Evolutionary conservation across 2,113 vertebrate genomes (phyloP).

Genomic region (Tichodroma muraria): DNA sequence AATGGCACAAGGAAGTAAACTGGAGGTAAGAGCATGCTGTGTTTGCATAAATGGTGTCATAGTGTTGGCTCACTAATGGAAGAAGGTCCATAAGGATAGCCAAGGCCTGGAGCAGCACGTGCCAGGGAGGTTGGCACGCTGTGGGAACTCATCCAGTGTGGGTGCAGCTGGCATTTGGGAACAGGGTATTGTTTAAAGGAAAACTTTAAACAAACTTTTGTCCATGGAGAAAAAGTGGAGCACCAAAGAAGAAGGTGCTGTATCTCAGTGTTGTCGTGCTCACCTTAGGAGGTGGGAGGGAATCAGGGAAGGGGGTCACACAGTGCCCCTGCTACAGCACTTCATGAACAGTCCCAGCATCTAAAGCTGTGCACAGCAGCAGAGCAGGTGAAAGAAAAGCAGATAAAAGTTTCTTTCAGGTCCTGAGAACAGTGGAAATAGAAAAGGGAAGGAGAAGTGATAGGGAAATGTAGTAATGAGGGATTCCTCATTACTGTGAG

Average conservation of each 20-base stretch:
- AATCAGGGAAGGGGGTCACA: neutral
- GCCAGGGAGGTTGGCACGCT: neutral
- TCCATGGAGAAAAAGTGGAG: neutral
- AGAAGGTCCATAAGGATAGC: neutral
- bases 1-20: neutral
- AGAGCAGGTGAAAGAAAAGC: neutral
- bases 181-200: neutral
- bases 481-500: too few relatives aligned
- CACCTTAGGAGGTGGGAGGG: accelerated
- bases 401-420: neutral
- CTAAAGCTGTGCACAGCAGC: accelerated
- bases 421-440: neutral
- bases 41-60: neutral
- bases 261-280: neutral
- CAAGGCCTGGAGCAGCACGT: neutral
- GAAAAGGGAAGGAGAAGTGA: neutral
- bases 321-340: neutral
- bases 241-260: neutral
- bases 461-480: neutral
- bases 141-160: accelerated
- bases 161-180: neutral
- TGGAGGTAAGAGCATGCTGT: neutral
- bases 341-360: accelerated
- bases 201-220: neutral
- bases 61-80: neutral